Base-by-base conservation (phyloP, 1,140 invertebrate genomes). In the Neodiprion pinetum region DNA sequence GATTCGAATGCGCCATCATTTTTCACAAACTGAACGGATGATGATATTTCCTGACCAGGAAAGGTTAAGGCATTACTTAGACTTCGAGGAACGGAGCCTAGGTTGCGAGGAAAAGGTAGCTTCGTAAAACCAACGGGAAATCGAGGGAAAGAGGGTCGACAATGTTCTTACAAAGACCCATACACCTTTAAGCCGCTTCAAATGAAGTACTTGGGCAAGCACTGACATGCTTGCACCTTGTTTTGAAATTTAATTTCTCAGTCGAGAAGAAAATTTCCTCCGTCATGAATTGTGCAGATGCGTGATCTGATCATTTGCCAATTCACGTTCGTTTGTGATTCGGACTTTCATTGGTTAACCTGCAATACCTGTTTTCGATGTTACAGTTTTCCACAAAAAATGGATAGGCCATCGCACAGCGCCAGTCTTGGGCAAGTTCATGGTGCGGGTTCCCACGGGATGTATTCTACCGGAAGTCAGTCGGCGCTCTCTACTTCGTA, bases 361-460 rank as follows among this genome's bases (percentile, higher is more conserved):
- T 21, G 7, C 67, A 69, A 65, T 65, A 65, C 17, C 17, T 21
- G 61, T 23, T 69, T 69, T 5, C 12, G 12, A 14, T 21, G 40
- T 69, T 87, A 40, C 85, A 91, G 91, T 84, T 91, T 91, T 79
- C 90, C 90, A 74, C 88, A 89, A 71, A 91, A 91, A 85, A 89
- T 91, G 85, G 91, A 92, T 72, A 85, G 90, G 69, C 88, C 89
- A 14, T 78, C 80, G 76, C 85, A 86, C 74, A 80, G 78, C 28
- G 73, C 81, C 49, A 82, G 76, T 72, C 78, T 83, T 40, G 84
- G 79, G 67, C 86, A 87, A 77, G 75, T 80, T 72, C 86, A 87
- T 71, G 78, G 82, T 10, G 78, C 75, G 48, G 83, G 83, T 53
- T 81, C 84, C 70, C 86, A 87, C 78, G 83, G 84, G 9, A 81